Evolutionary conservation across 2,113 vertebrate genomes (phyloP), one percentile per base, ranked within the genome.

Genomic region (Oostethus manadensis): DNA sequence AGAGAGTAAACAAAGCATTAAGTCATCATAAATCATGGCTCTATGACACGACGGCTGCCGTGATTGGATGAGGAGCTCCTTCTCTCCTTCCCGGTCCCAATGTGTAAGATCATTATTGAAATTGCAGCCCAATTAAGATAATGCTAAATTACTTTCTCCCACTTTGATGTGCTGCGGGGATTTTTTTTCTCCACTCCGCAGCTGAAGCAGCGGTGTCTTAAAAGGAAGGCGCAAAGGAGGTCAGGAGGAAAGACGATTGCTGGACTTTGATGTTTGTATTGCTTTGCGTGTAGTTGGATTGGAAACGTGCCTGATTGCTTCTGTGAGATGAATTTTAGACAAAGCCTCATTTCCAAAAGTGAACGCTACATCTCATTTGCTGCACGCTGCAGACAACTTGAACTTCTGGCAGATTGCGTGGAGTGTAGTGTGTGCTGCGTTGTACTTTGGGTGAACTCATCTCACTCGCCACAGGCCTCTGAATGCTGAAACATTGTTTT

Each of bases 51-150:
- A 79, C 79, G 80, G 79, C 64, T 58, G 70, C 72, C 57, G 59
- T 73, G 72, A 79, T 71, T 60, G 72, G 58, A 74, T 69, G 58
- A 67, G 56, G 74, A 84, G 77, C 80, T 76, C 74, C 77, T 72
- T 70, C 71, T 68, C 70, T 66, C 63, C 73, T 80, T 65, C 79
- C 18, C n/a, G 72, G 86, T 89, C 86, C 90, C 90, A 88, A 87
- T 76, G 89, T 90, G 87, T 89, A 89, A 88, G 84, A 68, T 86
- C 86, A 89, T 91, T 90, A 89, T 87, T 88, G 67, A 88, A 90
- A 91, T 90, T 90, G 84, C 79, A 77, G 79, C 77, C 82, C 88
- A 88, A 90, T 90, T 90, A 88, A 91, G 90, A 91, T 91, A 89
- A 91, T 86, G 58, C 79, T 67, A 88, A 89, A 89, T 89, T 56